Percentiles rank a stretch among this genome's conserved stretches.
Conservation (phyloP, 2,888 invertebrate genomes). For the Cephus pulcher region DNA sequence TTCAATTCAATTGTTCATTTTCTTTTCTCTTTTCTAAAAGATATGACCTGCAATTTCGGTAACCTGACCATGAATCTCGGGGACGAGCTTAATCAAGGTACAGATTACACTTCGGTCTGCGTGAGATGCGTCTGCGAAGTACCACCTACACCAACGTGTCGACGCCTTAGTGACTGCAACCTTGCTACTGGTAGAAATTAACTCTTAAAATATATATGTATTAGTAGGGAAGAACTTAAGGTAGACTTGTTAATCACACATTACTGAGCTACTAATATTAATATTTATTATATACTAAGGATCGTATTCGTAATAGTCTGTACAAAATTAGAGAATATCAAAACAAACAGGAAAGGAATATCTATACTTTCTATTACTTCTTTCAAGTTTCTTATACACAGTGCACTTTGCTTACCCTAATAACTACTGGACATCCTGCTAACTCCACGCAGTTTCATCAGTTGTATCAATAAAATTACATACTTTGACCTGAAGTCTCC, state of each 20-base stretch:
- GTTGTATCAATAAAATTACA: too few species aligned
- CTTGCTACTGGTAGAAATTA: slow-evolving; percentile 18
- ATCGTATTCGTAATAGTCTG: too few species aligned
- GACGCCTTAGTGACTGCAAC: slow-evolving; percentile 43
- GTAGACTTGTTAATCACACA: background rate
- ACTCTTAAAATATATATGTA: background rate
- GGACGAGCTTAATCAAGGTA: slow-evolving; percentile 44
- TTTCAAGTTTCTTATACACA: too few species aligned
- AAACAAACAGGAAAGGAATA: too few species aligned
- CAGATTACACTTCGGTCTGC: slow-evolving; percentile 40
- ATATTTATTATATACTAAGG: background rate
- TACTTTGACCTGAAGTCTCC: slow-evolving; percentile 73
- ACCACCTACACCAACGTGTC: slow-evolving; percentile 50
- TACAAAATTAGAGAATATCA: too few species aligned
- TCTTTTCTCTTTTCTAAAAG: slow-evolving; percentile 15
- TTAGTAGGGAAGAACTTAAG: background rate
- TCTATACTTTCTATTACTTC: too few species aligned
- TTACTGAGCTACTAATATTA: background rate
- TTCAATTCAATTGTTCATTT: background rate
- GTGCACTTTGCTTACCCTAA: too few species aligned
- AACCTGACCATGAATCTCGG: slow-evolving; percentile 42
- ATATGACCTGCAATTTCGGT: slow-evolving; percentile 42
- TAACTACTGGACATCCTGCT: background rate
- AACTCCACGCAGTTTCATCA: background rate
- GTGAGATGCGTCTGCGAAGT: slow-evolving; percentile 53